Base-by-base conservation (phyloP, 1,140 invertebrate genomes). In the Callitettix versicolor region DNA sequence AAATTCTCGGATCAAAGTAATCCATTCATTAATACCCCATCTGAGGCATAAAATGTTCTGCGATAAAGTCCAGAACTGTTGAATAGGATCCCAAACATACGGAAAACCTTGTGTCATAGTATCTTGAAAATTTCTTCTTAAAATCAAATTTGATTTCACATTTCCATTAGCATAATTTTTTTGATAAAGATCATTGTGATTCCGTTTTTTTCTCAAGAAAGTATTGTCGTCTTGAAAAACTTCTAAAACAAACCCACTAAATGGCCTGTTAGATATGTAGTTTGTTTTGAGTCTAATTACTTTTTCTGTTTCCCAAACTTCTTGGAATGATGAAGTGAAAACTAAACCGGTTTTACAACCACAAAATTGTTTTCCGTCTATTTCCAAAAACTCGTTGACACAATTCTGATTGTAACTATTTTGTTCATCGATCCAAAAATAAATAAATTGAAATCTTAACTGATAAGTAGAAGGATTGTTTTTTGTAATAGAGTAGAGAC, bases 341-440 rank as follows among this genome's bases (percentile, higher is more conserved):
- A 51, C 18, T 20, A 73, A 62, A 5, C 74, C 73, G 1, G 69
- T 73, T 17, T 71, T 71, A 53, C 79, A 80, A 0, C 78, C 78
- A 59, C 79, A 80, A 21, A 76, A 69, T 11, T 67, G 65, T 61
- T 71, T 73, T 1, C 74, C 76, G 56, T 78, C 76, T 1, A 80
- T 62, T 60, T 79, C 72, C 2, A 80, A 48, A 53, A 70, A 75
- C 14, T 76, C 76, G 3, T 72, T 65, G 1, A 48, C 57, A 43
- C 78, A 79, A 24, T 4, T 4, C 9, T 30, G 26, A 30, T 58
- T 66, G 12, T 58, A 57, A 24, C 71, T 64, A 1, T 68, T 62
- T 18, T 51, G 30, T 12, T 60, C 58, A 0, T 77, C 78, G 21
- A 76, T 65, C 58, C 74, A 74, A 52, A 79, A 79, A 60, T 71